Evolutionary conservation across 2,888 invertebrate species (phyloP).

Genomic region (Malacosoma neustria): DNA sequence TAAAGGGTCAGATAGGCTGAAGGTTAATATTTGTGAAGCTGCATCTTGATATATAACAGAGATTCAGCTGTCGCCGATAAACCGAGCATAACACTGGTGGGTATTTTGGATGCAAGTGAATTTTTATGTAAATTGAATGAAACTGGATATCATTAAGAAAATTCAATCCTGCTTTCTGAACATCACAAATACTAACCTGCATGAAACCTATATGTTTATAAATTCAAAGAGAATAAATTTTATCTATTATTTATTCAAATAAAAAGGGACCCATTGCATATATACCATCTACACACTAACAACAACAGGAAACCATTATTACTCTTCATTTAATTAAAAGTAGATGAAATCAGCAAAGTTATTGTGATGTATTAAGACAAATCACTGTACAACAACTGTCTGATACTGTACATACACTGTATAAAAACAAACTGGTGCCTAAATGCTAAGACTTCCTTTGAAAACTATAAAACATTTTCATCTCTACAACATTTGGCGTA

Average conservation of each 20-base stretch:
- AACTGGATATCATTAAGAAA: no score
- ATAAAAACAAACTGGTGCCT: constrained; percentile 59
- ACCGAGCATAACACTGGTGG: no score
- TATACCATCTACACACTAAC: constrained; percentile 39
- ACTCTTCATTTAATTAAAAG: constrained; percentile 45
- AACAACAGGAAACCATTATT: constrained; percentile 29
- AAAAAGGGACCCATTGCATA: constrained; percentile 45
- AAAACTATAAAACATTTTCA: constrained; percentile 38
- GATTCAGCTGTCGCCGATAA: no score
- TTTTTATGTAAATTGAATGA: no score
- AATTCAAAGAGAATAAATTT: no score
- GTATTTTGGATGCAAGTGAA: no score
- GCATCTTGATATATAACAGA: no score
- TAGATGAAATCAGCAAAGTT: constrained; percentile 30
- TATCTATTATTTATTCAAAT: constrained; percentile 50
- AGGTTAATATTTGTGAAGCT: no score
- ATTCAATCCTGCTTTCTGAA: no score
- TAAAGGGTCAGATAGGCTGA: no score
- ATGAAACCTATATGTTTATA: no score
- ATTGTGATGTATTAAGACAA: constrained; percentile 28
- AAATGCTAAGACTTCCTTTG: constrained; percentile 43
- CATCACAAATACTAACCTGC: no score
- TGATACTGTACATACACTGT: constrained; percentile 36
- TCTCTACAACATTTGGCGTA: constrained; percentile 27
- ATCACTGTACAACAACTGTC: constrained; percentile 54